Evolutionary conservation across 1,140 invertebrate genomes (phyloP), one percentile per base, ranked within the genome.

Genomic region (Neodiprion pinetum): DNA sequence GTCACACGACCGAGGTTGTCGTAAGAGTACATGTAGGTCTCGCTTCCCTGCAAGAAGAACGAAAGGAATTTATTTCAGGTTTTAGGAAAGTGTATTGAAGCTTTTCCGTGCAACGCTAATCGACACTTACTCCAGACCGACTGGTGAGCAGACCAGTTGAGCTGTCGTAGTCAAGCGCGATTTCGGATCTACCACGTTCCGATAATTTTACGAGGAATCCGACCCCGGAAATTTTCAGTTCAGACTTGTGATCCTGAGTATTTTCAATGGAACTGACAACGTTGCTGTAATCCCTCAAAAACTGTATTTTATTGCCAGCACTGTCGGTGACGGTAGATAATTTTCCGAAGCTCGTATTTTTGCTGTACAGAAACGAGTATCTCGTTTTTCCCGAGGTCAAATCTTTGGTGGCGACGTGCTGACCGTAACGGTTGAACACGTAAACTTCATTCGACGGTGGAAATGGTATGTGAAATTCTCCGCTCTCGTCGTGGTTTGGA

Each of bases 261-360:
- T 97, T 97, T 89, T 98, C 95, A 80, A 99, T 98, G 7, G 96
- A 96, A 82, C 95, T 97, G 0, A 95, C 95, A 48, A 95, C 93
- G 80, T 95, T 95, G 82, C 94, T 96, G 82, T 97, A 97, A 87
- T 98, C 96, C 70, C 97, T 90, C 14, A 97, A 88, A 83, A 99
- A 95, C 83, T 96, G 92, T 77, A 98, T 95, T 88, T 98, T 97
- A 84, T 98, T 98, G 14, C 96, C 96, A 14, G 96, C 96, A 70
- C 94, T 95, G 87, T 98, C 97, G 0, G 95, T 96, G 0, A 99
- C 96, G 5, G 95, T 96, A 1, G 94, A 96, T 23, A 99, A 88
- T 85, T 97, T 97, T 1, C 97, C 97, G 81, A 98, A 97, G 82
- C 96, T 97, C 2, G 97, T 98, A 81, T 99, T 99, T 84, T 98